These are phyloP conservation scores for Parascotia fuliginaria DNA, from an alignment of 2,888 invertebrate genomes.

Conservation along the genomic window DNA sequence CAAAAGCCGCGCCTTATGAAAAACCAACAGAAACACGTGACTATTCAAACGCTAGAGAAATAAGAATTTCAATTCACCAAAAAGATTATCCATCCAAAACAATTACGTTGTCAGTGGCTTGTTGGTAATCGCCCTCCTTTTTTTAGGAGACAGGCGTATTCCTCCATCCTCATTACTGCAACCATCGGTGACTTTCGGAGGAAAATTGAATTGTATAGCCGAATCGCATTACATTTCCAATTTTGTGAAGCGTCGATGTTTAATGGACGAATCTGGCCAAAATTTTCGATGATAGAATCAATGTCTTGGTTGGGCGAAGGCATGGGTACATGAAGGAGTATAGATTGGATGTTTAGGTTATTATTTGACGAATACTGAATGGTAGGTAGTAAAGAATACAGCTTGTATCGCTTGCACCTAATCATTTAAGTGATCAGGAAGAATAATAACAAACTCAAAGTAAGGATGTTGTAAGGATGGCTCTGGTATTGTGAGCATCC, in stretches of 20 bases:
- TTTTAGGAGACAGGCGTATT: constrained; percentile 27
- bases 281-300: constrained; percentile 10
- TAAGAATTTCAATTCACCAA: constrained; percentile 33
- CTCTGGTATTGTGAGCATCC: too few species aligned
- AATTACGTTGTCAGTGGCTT: constrained; percentile 41
- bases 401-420: too few species aligned
- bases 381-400: too few species aligned
- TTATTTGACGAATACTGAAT: too few species aligned
- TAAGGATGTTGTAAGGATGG: too few species aligned
- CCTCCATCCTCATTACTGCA: constrained; percentile 39
- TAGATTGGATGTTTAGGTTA: not conserved
- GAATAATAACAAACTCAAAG: too few species aligned
- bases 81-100: constrained; percentile 46
- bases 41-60: constrained; percentile 22
- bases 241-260: constrained; percentile 31
- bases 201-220: constrained; percentile 43
- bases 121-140: constrained; percentile 32
- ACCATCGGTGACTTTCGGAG: constrained; percentile 36
- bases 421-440: too few species aligned
- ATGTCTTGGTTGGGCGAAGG: not conserved
- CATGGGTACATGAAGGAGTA: constrained; percentile 4
- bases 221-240: constrained; percentile 48
- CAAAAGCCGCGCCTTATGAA: not conserved
- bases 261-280: constrained; percentile 25
- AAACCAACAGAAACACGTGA: constrained; percentile 1